Evolutionary conservation across 1,140 invertebrate species (phyloP).

Genomic region (Diorhabda sublineata): DNA sequence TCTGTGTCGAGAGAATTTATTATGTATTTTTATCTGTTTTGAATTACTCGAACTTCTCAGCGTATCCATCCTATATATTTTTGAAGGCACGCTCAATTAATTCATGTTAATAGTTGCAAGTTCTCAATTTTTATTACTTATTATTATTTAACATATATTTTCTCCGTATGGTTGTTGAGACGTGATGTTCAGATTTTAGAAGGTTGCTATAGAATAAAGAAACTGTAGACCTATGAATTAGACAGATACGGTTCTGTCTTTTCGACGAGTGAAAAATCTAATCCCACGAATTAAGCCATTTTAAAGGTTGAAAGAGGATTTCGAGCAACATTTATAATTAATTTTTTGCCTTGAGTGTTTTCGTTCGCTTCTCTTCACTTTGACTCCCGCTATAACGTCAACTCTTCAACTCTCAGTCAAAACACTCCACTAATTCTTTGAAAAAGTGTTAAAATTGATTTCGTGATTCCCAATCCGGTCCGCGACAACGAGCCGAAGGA

Average conservation of each 20-base stretch:
- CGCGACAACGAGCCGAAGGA: not conserved
- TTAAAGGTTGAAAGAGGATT: not conserved
- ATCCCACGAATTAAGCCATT: not conserved
- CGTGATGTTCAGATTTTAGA: no score
- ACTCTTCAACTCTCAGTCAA: not conserved
- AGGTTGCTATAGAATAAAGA: no score
- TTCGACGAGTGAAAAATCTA: not conserved
- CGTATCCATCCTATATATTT: no score
- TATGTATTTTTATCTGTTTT: no score
- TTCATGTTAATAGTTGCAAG: no score
- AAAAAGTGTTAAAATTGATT: constrained; percentile 3
- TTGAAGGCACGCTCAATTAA: no score
- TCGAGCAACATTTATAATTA: constrained; percentile 1
- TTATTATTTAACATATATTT: no score
- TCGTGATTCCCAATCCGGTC: not conserved
- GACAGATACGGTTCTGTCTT: not conserved
- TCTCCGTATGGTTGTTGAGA: no score
- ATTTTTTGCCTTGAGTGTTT: not conserved
- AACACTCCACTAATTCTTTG: not conserved
- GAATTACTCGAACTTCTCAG: no score
- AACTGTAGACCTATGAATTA: no score
- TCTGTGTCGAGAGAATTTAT: no score
- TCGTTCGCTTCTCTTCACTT: not conserved
- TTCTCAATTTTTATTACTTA: no score
- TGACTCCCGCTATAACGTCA: not conserved